Evolutionary conservation across 2,797 vertebrate species (phyloP), one percentile per base, ranked within the genome.

Genomic region (Sparus aurata): DNA sequence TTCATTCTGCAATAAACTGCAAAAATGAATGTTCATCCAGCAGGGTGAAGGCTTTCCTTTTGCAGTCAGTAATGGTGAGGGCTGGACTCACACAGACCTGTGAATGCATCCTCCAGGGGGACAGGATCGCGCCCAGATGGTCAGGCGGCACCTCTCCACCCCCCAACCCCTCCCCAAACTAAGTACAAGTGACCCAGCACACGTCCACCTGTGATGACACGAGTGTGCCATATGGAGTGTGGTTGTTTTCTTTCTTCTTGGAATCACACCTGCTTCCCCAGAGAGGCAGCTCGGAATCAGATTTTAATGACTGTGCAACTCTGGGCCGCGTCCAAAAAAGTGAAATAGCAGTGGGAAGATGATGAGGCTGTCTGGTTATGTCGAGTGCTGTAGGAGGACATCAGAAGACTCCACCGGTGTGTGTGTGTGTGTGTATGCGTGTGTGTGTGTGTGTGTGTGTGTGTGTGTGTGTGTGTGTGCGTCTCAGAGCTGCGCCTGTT

Each of bases 161-260:
- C 53, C 47, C 54, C 52, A 83, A n/a, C n/a, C n/a, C n/a, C n/a
- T n/a, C n/a, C n/a, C n/a, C n/a, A n/a, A 73, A 77, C 78, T 50
- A 69, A 79, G 84, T 73, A 88, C 86, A 86, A 91, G 87, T 87
- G 87, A 90, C 88, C 91, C 23, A 66, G 81, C 77, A 52, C 88
- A 81, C 46, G 45, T 90, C 88, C 87, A 91, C 90, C 88, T 90
- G 91, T 78, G 86, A 86, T 69, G 74, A 87, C 87, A 88, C 12
- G 13, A 72, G 52, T 46, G 69, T 50, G 65, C 90, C 91, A 91
- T 87, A 90, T 91, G 93, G 88, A 90, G 70, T 54, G 75, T 82
- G 80, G 73, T 83, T 89, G 85, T 91, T 86, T 87, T 85, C 72
- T 66, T 55, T 77, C 71, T 77, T 79, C 75, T 67, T 75, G 80